Conservation (phyloP, 2,888 invertebrate genomes). For the Ophion obscuratus region DNA sequence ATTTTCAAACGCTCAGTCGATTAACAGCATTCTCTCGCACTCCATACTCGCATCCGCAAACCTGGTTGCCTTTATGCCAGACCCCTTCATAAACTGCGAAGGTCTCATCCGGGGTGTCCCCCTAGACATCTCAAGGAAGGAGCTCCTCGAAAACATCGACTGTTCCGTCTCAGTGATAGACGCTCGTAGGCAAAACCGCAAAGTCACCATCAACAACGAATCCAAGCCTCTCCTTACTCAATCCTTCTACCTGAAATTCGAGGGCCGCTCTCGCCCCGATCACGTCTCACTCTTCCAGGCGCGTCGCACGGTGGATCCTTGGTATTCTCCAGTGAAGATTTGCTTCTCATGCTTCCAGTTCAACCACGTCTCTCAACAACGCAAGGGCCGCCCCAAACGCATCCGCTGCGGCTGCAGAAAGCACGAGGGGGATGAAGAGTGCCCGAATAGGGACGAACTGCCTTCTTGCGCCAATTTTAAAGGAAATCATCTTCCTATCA, state of each 20-base stretch:
- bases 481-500: neutral
- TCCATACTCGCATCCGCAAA: neutral
- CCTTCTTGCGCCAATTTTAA: constrained; percentile 30
- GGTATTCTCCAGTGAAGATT: too few species aligned
- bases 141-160: neutral
- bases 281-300: constrained; percentile 28
- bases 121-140: neutral
- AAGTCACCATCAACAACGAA: neutral
- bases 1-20: neutral
- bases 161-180: neutral
- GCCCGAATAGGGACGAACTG: neutral
- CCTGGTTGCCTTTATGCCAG: constrained; percentile 24
- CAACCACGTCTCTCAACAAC: too few species aligned
- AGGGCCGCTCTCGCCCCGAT: too few species aligned
- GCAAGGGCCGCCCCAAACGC: too few species aligned
- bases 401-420: too few species aligned
- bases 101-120: constrained; percentile 36
- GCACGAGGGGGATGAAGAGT: too few species aligned
- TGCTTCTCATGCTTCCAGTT: too few species aligned
- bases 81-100: neutral
- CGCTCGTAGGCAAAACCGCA: constrained; percentile 34
- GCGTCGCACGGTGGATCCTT: constrained; percentile 29
- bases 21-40: constrained; percentile 2
- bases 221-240: neutral
- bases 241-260: too few species aligned